Evolutionary conservation across 2,797 vertebrate species (phyloP).

Genomic region (Clarias laeviceps): DNA sequence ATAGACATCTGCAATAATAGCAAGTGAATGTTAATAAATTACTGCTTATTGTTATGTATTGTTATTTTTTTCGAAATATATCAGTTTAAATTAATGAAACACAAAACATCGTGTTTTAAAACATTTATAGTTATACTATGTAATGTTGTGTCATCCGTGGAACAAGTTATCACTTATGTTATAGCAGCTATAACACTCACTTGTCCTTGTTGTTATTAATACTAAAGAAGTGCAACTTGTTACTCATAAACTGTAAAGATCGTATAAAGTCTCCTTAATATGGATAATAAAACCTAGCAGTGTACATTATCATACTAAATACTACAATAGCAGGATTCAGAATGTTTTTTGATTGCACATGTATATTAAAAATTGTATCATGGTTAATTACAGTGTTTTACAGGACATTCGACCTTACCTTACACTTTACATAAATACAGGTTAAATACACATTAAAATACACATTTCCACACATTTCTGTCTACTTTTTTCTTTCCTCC

Average conservation of each 20-base stretch:
- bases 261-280: not conserved
- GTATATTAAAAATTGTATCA: too few species aligned
- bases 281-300: not conserved
- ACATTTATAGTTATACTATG: not conserved
- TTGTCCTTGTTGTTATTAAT: not conserved
- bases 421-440: too few species aligned
- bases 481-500: too few species aligned
- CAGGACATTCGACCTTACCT: too few species aligned
- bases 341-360: not conserved
- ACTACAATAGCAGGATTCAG: not conserved
- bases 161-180: not conserved
- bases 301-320: not conserved
- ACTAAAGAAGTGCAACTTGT: not conserved
- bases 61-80: not conserved
- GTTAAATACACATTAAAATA: too few species aligned
- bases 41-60: not conserved
- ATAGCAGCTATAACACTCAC: not conserved
- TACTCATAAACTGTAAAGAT: not conserved
- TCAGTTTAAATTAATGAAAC: not conserved
- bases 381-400: too few species aligned
- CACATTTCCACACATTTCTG: too few species aligned
- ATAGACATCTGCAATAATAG: not conserved
- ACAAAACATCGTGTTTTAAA: not conserved
- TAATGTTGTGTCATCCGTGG: not conserved
- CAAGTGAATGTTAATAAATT: not conserved